Conservation (phyloP, 1,140 invertebrate species). For the Sminthurides bifidus region DNA sequence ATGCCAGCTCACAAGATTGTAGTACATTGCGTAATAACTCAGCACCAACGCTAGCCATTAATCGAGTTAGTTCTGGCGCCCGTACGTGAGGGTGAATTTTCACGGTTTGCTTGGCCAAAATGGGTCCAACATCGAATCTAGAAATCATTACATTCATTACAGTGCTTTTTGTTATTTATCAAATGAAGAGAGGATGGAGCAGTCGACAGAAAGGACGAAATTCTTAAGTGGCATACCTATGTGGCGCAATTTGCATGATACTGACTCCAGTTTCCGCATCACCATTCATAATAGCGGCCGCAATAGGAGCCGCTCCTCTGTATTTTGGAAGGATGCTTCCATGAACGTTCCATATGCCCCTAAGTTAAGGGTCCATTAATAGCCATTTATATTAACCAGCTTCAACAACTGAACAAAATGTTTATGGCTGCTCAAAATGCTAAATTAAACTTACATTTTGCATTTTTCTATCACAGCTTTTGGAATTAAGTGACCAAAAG, state of each 20-base stretch:
- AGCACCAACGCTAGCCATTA: slow-evolving; percentile 56
- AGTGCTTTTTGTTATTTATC: slow-evolving; percentile 6
- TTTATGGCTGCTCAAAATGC: not conserved
- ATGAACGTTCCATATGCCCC: slow-evolving; percentile 86
- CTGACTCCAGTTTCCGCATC: slow-evolving; percentile 72
- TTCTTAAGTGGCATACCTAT: slow-evolving; percentile 43
- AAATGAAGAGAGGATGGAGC: not conserved
- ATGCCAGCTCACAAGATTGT: slow-evolving; percentile 44
- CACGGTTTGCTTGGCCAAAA: slow-evolving; percentile 54
- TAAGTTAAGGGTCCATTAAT: slow-evolving; percentile 34
- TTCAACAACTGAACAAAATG: too few relatives aligned
- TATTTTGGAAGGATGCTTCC: slow-evolving; percentile 80
- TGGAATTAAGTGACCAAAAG: slow-evolving; percentile 34
- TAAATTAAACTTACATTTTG: slow-evolving; percentile 22
- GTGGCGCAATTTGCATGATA: slow-evolving; percentile 74
- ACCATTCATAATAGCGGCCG: slow-evolving; percentile 68
- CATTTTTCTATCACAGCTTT: slow-evolving; percentile 29
- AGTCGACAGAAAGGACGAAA: not conserved
- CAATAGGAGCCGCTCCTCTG: slow-evolving; percentile 80
- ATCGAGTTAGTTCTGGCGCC: slow-evolving; percentile 51
- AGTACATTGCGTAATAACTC: slow-evolving; percentile 53
- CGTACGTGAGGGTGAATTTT: slow-evolving; percentile 49
- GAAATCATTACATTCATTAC: too few relatives aligned
- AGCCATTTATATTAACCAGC: not conserved
- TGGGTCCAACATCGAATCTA: slow-evolving; percentile 76